These are phyloP conservation scores for Phlogophora meticulosa DNA, from an alignment of 2,888 invertebrate species.

Conservation along the genomic window DNA sequence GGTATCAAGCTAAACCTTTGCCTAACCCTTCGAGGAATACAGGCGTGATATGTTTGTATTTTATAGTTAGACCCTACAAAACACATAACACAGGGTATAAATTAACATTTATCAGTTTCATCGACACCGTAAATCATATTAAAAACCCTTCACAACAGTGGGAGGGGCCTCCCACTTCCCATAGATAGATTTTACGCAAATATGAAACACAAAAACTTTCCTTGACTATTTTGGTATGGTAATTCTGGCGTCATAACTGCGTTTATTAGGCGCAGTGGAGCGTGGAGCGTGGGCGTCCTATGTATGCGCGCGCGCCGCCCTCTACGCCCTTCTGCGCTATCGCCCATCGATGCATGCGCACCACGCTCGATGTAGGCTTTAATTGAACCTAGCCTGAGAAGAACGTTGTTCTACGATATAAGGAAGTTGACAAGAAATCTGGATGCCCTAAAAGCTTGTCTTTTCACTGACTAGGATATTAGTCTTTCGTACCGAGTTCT, in stretches of 20 bases:
- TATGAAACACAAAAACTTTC: constrained; percentile 62
- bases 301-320: constrained; percentile 70
- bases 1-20: too few relatives aligned
- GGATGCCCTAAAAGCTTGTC: background rate
- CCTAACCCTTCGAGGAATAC: too few relatives aligned
- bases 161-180: constrained; percentile 26
- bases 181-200: constrained; percentile 43
- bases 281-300: constrained; percentile 67
- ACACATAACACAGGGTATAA: background rate
- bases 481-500: background rate
- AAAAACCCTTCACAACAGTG: background rate
- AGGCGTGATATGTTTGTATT: too few relatives aligned
- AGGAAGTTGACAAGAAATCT: constrained; percentile 2
- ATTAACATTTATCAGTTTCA: constrained; percentile 2
- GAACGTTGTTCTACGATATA: constrained; percentile 7
- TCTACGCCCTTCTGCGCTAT: constrained; percentile 68
- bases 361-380: constrained; percentile 46
- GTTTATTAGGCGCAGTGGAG: constrained; percentile 54
- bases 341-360: constrained; percentile 68
- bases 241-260: constrained; percentile 52
- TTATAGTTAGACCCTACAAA: too few relatives aligned
- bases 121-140: constrained; percentile 6
- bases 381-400: constrained; percentile 43
- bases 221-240: constrained; percentile 47
- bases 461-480: too few relatives aligned